Conservation (phyloP, 2,113 vertebrate species). For the Centropus unirufus region DNA sequence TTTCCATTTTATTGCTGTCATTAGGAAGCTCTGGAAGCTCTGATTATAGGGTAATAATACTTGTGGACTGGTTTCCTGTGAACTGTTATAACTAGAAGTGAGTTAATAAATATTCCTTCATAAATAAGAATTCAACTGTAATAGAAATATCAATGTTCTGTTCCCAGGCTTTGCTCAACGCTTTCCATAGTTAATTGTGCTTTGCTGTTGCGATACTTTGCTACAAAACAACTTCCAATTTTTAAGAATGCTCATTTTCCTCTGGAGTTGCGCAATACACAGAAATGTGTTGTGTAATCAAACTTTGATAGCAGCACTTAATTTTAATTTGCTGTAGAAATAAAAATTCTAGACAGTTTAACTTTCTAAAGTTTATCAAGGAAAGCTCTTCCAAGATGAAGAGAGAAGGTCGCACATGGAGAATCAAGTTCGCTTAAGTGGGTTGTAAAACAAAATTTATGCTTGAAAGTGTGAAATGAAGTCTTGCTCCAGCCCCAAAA, state of each 20-base stretch:
- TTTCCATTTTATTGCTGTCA: background rate
- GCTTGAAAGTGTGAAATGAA: background rate
- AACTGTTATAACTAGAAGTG: conserved; percentile 4
- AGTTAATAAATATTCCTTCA: conserved; percentile 30
- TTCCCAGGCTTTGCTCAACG: background rate
- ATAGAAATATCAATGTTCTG: background rate
- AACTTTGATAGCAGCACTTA: background rate
- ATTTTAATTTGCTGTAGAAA: background rate
- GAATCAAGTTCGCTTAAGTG: background rate
- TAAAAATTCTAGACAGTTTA: background rate
- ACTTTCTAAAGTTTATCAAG: background rate
- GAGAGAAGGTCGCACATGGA: background rate
- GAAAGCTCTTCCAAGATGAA: background rate
- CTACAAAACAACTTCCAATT: background rate
- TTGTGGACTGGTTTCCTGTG: conserved; percentile 10
- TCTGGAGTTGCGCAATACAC: background rate
- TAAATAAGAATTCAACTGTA: conserved; percentile 12
- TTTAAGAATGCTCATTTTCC: background rate
- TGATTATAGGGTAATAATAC: background rate
- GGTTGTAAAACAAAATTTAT: background rate
- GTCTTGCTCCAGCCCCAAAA: background rate
- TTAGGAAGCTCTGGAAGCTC: background rate
- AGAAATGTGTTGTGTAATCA: background rate
- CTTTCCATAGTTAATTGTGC: background rate
- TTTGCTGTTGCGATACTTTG: background rate